These are phyloP conservation scores for Trachelipus rathkii DNA, from an alignment of 1,140 invertebrate genomes.

Conservation along the genomic window DNA sequence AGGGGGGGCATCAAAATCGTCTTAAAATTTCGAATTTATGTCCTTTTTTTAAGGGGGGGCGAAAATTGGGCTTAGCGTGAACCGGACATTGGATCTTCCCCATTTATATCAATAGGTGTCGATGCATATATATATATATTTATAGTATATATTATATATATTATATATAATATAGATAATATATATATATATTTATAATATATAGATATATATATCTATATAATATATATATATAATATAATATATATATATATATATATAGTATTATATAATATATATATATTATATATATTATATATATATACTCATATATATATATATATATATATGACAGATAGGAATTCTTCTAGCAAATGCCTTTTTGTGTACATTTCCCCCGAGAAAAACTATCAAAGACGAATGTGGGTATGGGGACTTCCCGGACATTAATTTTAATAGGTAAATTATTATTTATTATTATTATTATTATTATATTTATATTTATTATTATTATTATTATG, in stretches of 20 bases:
- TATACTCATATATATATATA: neutral
- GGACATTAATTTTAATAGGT: slow-evolving; percentile 79
- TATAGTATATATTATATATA: too few species aligned
- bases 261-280: slow-evolving; percentile 4
- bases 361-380: slow-evolving; percentile 86
- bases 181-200: too few species aligned
- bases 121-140: too few species aligned
- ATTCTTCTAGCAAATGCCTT: slow-evolving; percentile 90
- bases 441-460: neutral
- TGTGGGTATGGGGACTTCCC: slow-evolving; percentile 57
- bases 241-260: slow-evolving; percentile 11
- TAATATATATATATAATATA: neutral
- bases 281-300: slow-evolving; percentile 1
- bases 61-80: too few species aligned
- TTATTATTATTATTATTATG: neutral
- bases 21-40: too few species aligned
- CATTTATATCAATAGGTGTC: too few species aligned
- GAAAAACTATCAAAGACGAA: slow-evolving; percentile 64
- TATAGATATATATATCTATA: neutral
- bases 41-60: too few species aligned
- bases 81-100: too few species aligned
- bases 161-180: too few species aligned
- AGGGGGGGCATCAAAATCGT: too few species aligned
- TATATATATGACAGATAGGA: slow-evolving; percentile 53
- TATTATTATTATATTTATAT: slow-evolving; percentile 2